A percentile compares a stretch with the other conserved stretches of the same genome.
Conservation (phyloP, 2,113 vertebrate genomes). For the Genyomyrus donnyi region DNA sequence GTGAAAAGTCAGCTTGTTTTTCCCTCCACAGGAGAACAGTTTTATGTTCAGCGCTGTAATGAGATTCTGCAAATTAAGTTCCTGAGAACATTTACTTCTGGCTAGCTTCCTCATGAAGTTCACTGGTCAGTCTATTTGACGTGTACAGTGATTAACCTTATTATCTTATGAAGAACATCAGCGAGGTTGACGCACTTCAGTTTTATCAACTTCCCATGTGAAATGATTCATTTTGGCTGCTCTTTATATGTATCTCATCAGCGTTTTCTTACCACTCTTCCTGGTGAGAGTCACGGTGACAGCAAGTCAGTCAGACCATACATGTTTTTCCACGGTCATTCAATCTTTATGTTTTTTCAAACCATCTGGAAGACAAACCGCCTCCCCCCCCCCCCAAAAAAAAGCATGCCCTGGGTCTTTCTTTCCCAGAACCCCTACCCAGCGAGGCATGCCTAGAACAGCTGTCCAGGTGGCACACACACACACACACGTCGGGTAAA, state of each 20-base stretch:
- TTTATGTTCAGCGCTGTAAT: background rate
- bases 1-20: background rate
- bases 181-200: background rate
- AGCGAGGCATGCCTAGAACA: background rate
- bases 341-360: background rate
- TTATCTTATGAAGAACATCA: background rate
- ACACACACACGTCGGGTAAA: too few relatives aligned
- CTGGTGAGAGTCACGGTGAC: background rate
- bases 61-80: background rate
- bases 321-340: background rate
- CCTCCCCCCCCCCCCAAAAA: too few relatives aligned
- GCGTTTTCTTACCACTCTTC: background rate
- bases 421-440: background rate
- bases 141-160: background rate
- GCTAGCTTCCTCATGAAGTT: background rate
- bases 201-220: background rate
- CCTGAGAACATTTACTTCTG: background rate
- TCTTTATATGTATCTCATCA: background rate
- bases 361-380: background rate
- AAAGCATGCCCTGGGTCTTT: background rate
- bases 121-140: background rate
- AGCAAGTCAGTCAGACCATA: background rate
- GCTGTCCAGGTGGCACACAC: background rate
- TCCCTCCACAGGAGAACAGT: background rate
- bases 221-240: background rate